Percentiles rank a stretch among this genome's conserved stretches.
Evolutionary conservation across 1,140 invertebrate species (phyloP).

Genomic region (Anoplolepis gracilipes): DNA sequence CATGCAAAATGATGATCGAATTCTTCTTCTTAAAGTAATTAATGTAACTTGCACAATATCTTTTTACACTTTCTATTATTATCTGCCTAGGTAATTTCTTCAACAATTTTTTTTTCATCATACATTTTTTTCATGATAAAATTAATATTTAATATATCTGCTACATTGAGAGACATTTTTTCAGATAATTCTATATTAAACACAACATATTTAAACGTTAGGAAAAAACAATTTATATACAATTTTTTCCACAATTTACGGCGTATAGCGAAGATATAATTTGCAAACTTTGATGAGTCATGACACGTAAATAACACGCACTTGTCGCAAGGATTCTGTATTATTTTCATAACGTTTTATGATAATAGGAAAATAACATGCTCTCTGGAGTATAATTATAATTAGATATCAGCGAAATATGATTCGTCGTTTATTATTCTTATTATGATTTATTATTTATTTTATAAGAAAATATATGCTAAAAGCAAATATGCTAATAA

Average conservation of each 20-base stretch:
- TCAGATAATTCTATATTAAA: too few species aligned
- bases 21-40: not conserved
- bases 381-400: not conserved
- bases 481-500: too few species aligned
- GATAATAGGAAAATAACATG: not conserved
- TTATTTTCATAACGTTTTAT: not conserved
- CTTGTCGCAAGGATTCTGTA: not conserved
- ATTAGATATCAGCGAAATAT: not conserved
- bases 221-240: not conserved
- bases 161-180: not conserved
- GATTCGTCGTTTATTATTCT: too few species aligned
- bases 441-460: too few species aligned
- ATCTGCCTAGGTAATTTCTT: too few species aligned
- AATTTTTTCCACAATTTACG: not conserved
- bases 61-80: too few species aligned
- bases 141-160: not conserved
- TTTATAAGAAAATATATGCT: too few species aligned
- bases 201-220: not conserved
- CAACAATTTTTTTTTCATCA: conserved; percentile 20
- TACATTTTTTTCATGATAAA: too few species aligned
- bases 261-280: not conserved
- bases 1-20: not conserved
- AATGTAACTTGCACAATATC: not conserved
- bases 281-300: not conserved
- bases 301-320: not conserved